Evolutionary conservation across 2,113 vertebrate genomes (phyloP).

Genomic region (Nibea coibor): DNA sequence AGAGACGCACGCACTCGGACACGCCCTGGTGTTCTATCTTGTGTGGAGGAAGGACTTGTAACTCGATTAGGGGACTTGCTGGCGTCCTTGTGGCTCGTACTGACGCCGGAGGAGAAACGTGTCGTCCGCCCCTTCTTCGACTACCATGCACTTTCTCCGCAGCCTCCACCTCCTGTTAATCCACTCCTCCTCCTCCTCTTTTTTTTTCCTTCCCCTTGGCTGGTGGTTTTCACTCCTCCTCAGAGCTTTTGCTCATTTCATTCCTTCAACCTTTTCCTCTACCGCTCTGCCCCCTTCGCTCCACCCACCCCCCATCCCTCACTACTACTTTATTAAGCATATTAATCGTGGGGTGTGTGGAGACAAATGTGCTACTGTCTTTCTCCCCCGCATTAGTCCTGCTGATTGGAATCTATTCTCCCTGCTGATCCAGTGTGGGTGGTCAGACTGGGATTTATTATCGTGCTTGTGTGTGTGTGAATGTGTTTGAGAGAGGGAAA

Average conservation of each 20-base stretch:
- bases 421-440: slow-evolving; percentile 71
- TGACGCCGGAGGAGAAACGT: slow-evolving; percentile 54
- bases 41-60: slow-evolving; percentile 50
- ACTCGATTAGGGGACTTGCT: slow-evolving; percentile 73
- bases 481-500: background rate
- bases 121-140: slow-evolving; percentile 47
- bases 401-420: slow-evolving; percentile 71
- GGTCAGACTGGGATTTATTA: slow-evolving; percentile 64
- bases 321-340: slow-evolving; percentile 44
- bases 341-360: slow-evolving; percentile 59
- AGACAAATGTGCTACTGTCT: slow-evolving; percentile 53
- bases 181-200: background rate
- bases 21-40: slow-evolving; percentile 59
- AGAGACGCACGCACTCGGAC: slow-evolving; percentile 43
- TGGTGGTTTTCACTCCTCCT: background rate
- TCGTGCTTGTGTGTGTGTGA: slow-evolving; percentile 19
- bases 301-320: background rate
- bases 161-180: background rate
- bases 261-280: background rate
- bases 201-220: background rate
- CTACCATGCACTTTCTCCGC: background rate
- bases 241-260: background rate
- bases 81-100: slow-evolving; percentile 68
- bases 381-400: slow-evolving; percentile 59
- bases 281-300: background rate